phyloP scores from a whole-genome alignment of 1,140 invertebrate species.

The Agrilus planipennis region DNA sequence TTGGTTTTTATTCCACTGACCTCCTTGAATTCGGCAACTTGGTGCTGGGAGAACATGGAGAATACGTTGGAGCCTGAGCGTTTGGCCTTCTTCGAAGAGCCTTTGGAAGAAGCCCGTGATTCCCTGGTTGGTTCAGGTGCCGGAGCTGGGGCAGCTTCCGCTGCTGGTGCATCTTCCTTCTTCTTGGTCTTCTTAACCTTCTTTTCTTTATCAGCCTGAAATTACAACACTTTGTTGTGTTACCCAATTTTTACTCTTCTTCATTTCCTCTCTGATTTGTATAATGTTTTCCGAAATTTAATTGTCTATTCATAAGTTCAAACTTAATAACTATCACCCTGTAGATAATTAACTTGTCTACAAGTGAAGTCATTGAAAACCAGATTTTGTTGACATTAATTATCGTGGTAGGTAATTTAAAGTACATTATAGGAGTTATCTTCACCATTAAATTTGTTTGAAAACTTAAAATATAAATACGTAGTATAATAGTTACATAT shows the following conservation, averaged over 20 bases:
- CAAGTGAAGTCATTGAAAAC: too few relatives aligned
- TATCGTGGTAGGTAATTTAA: too few relatives aligned
- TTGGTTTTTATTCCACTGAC: too few relatives aligned
- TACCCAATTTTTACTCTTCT: background rate
- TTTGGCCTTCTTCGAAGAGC: constrained; percentile 66
- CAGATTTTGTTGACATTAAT: too few relatives aligned
- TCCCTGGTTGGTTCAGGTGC: constrained; percentile 45
- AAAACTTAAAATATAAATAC: too few relatives aligned
- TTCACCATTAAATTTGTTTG: too few relatives aligned
- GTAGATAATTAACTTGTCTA: constrained; percentile 5
- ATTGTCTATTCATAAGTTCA: background rate
- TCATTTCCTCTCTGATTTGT: background rate
- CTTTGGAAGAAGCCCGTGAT: constrained; percentile 42
- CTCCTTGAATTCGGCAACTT: constrained; percentile 94
- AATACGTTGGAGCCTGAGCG: constrained; percentile 87
- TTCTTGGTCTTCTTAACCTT: constrained; percentile 73
- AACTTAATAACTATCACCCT: constrained; percentile 1
- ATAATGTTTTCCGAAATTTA: background rate
- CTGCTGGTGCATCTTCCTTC: constrained; percentile 53
- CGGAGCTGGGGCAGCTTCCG: constrained; percentile 44
- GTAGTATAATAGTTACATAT: too few relatives aligned
- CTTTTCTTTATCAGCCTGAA: constrained; percentile 68
- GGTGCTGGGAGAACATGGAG: constrained; percentile 89
- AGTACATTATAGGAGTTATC: too few relatives aligned
- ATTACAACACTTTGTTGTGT: background rate